Evolutionary conservation across 2,888 invertebrate genomes (phyloP), one percentile per base, ranked within the genome.

Genomic region (Trilocha varians): DNA sequence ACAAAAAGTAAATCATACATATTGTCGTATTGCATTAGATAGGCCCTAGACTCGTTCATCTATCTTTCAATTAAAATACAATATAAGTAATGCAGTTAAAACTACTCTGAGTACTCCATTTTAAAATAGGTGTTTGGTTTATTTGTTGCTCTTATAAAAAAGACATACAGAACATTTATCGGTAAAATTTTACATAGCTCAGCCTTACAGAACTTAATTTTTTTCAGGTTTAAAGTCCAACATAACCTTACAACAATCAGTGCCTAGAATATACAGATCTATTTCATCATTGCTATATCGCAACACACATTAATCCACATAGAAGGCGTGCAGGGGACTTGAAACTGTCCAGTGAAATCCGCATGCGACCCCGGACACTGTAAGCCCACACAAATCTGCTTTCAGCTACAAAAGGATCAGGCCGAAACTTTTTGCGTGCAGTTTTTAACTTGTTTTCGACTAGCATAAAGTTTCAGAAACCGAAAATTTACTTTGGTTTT

Each of bases 391-490:
- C 49, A 78, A 79, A 78, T 75, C 78, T 59, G 77, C 73, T 78
- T 74, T 70, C 67, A 78, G 72, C 75, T 77, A 68, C 62, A 66
- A 69, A 69, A 57, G 73, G 76, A 78, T 78, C 78, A 78, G 67
- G 62, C 60, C 57, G 55, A 71, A 74, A 77, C 64, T 73, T 71
- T n/a, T 65, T 62, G 57, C 33, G 32, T 38, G 16, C 18, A 42
- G 34, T 18, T 42, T 42, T 38, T 34, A 38, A 34, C 34, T 38
- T 25, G 6, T 25, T 25, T 9, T 3, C 25, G 8, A 25, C 25
- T 2, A 25, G 8, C 11, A 18, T 18, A 18, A 18, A 8, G 8
- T 5, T 8, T 1, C 5, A 18, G 2, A 34, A n/a, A n/a, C 11
- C n/a, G 5, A 1, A 34, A 34, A 13, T 34, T 13, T 13, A 1